Evolutionary conservation across 2,113 vertebrate species (phyloP), one percentile per base, ranked within the genome.

Genomic region (Capricornis sumatraensis): DNA sequence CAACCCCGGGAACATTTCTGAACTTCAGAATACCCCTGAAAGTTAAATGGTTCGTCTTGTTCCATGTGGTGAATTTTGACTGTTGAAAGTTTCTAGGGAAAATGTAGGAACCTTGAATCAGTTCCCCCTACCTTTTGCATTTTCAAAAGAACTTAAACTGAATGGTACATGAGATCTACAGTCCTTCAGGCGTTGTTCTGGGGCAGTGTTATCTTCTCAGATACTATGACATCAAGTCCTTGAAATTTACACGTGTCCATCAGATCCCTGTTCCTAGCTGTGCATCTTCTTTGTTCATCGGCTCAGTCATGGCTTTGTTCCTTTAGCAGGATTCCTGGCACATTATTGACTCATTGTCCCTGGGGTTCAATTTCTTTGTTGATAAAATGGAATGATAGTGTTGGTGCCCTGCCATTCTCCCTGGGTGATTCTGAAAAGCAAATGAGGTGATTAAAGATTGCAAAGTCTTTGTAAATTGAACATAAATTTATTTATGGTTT

Each of bases 11-110:
- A 78, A 45, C 64, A 78, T 71, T 76, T 92, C 30, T 92, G 53
- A 94, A 71, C 50, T 96, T 94, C 30, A 89, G 23, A 88, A 81
- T 93, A 84, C 23, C 13, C 33, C 58, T 85, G 92, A 85, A 93
- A 96, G 52, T n/a, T 33, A 85, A 87, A n/a, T 91, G 53, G 2
- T 83, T 89, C 17, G 6, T 85, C 45, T 50, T 84, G 6, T 90
- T 92, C 96, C 27, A 76, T 84, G 27, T 87, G 71, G 15, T 55
- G 10, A 91, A 60, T 95, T 94, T 88, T 93, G 50, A 87, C 92
- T 76, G 21, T 55, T 89, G 50, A 62, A 58, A 79, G 16, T 57
- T 95, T 78, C 53, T 67, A 95, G 64, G 52, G 33, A 74, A 86
- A 89, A 93, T 25, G 4, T 81, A 64, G 52, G 36, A 79, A 64